Evolutionary conservation across 2,113 vertebrate genomes (phyloP).

Genomic region (Muntiacus reevesi): DNA sequence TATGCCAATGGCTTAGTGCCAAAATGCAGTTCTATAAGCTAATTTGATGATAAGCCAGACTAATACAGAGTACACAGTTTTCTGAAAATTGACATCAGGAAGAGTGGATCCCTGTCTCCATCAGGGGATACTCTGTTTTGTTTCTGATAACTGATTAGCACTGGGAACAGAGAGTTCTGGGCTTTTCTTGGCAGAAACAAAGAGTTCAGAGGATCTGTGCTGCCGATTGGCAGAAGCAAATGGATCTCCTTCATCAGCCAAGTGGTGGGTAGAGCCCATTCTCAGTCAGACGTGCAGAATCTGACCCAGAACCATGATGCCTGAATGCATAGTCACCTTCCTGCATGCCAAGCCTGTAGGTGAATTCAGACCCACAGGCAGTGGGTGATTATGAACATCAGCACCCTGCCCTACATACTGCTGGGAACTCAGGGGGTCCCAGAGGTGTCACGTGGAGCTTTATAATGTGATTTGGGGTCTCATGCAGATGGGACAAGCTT

Average conservation of each 20-base stretch:
- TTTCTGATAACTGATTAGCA: constrained; percentile 39
- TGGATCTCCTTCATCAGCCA: background rate
- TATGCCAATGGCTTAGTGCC: background rate
- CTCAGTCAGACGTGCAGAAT: background rate
- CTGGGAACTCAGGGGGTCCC: too few species aligned
- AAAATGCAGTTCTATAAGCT: background rate
- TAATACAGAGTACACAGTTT: background rate
- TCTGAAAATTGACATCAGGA: background rate
- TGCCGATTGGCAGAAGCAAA: constrained; percentile 6
- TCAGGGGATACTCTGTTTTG: background rate
- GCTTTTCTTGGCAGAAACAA: constrained; percentile 14
- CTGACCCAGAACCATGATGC: background rate
- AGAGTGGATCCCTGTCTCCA: background rate
- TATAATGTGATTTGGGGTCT: background rate
- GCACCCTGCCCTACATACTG: rapidly evolving
- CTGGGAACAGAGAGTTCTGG: constrained; percentile 31
- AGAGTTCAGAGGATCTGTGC: background rate
- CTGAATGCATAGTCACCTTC: background rate
- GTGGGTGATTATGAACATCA: background rate
- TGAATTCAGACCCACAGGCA: background rate
- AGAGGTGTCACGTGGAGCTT: too few species aligned
- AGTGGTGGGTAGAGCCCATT: background rate
- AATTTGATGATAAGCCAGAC: background rate
- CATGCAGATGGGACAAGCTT: rapidly evolving
- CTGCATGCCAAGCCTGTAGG: background rate